Evolutionary conservation across 2,113 vertebrate genomes (phyloP), one percentile per base, ranked within the genome.

Genomic region (Centrocercus urophasianus): DNA sequence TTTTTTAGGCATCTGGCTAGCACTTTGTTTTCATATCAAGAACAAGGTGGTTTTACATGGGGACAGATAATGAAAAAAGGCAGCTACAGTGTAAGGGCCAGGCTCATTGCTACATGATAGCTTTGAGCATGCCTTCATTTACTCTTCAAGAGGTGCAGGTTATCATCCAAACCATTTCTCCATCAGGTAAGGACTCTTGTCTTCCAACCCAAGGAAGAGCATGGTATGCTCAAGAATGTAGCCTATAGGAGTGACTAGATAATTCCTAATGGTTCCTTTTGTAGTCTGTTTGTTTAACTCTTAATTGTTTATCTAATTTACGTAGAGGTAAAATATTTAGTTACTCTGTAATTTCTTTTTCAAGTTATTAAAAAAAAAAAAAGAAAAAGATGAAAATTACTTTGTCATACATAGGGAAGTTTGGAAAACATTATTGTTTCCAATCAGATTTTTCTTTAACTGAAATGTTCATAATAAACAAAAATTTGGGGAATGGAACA

Each of bases 321-420:
- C n/a, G 38, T 2, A 56, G 10, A 80, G 18, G 30, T 20, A 64
- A 67, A 91, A 69, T 56, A 59, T 36, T 69, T 71, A 66, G 3
- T 5, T 48, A 60, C 11, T 4, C 7, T 65, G 19, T 32, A 27
- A 7, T 83, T 77, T 32, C 3, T 27, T 56, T 67, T 38, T 78
- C 4, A 48, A 79, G 3, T 36, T 84, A 50, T 11, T 28, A 21
- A n/a, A 60, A 28, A 22, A 48, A 48, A 20, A 6, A 43, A 48
- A 50, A 34, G 1, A 21, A n/a, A 14, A 19, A 28, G 2, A 42
- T 9, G 60, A 43, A 73, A 69, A 15, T 0, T 73, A 18, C 1
- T 5, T 75, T 59, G 3, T 50, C 74, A 6, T 3, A 1, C 27
- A 21, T 25, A 45, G 2, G 17, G 11, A 92, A 56, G 7, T 65